phyloP scores from a whole-genome alignment of 2,113 vertebrate species.

The Seriola quinqueradiata region DNA sequence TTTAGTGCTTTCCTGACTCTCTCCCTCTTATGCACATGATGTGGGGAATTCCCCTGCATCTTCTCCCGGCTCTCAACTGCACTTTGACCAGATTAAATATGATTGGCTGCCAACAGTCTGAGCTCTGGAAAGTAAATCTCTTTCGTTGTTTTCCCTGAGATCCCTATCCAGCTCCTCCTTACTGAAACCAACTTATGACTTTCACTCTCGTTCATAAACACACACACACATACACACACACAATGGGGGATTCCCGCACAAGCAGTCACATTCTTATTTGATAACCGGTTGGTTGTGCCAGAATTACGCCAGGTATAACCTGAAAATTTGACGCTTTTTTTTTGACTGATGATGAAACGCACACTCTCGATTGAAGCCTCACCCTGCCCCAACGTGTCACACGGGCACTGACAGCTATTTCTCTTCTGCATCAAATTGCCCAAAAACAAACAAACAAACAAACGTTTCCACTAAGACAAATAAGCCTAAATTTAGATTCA shows the following conservation, averaged over 20 bases:
- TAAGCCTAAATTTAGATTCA: neutral
- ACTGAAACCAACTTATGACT: no score
- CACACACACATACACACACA: neutral
- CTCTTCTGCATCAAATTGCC: no score
- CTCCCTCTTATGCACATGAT: neutral
- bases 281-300: neutral
- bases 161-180: neutral
- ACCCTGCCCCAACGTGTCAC: no score
- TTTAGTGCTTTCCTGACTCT: neutral
- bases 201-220: no score
- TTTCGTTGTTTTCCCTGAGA: neutral
- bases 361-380: neutral
- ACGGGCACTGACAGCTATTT: no score
- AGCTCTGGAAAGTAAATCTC: neutral
- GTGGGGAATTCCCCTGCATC: no score
- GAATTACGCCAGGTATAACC: neutral
- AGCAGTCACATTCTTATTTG: no score
- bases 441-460: no score
- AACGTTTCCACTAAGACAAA: no score
- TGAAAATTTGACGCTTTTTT: neutral
- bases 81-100: no score
- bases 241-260: neutral
- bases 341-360: neutral
- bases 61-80: no score
- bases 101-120: neutral